Evolutionary conservation across 2,888 invertebrate species (phyloP), one percentile per base, ranked within the genome.

Genomic region (Tubulanus polymorphus): DNA sequence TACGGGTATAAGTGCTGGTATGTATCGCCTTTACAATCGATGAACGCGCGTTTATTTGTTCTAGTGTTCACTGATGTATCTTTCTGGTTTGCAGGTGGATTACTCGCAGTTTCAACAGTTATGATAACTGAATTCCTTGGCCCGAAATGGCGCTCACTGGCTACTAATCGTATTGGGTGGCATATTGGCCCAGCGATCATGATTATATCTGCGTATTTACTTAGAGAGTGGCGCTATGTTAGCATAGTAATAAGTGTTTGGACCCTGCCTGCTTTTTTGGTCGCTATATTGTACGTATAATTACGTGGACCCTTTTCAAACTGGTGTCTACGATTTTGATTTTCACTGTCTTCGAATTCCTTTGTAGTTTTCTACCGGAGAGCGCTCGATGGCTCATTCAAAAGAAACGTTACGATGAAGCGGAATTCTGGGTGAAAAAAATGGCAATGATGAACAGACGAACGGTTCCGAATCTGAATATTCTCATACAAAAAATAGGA

Each of bases 301-400:
- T 41, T 41, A 20, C 23, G 41, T 41, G 20, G 10, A 32, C 35
- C 10, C 35, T n/a, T 10, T 32, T n/a, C n/a, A n/a, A n/a, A n/a
- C n/a, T n/a, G n/a, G n/a, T n/a, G n/a, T n/a, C n/a, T n/a, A n/a
- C n/a, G n/a, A n/a, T n/a, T n/a, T n/a, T n/a, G n/a, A n/a, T n/a
- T n/a, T n/a, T n/a, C n/a, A n/a, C n/a, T n/a, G n/a, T n/a, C n/a
- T n/a, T n/a, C n/a, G n/a, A n/a, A n/a, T n/a, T n/a, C n/a, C n/a
- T n/a, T n/a, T n/a, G n/a, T 41, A 41, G 41, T 23, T 41, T 41
- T 15, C 18, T 41, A 23, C 41, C 41, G 23, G 41, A 41, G 23
- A 41, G 41, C 23, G 18, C 41, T 23, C 41, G 41, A 23, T 41
- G 41, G 41, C 41, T 41, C 20, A 41, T 41, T 41, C 41, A 41